Evolutionary conservation across 2,113 vertebrate genomes (phyloP), one percentile per base, ranked within the genome.

Genomic region (Alexandromys fortis): DNA sequence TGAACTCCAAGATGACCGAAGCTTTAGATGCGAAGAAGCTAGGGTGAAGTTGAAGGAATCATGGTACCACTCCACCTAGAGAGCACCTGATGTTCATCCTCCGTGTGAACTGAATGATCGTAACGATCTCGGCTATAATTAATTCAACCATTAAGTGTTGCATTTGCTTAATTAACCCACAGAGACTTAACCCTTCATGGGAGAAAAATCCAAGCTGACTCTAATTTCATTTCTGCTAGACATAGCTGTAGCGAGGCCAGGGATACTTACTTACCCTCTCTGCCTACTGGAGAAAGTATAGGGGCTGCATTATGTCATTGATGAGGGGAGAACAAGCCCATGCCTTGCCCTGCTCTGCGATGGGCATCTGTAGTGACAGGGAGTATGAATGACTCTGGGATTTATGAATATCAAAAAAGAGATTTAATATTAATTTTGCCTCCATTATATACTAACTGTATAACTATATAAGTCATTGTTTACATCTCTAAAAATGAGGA

Each of bases 81-180:
- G 86, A 83, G 82, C 68, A 79, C 78, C 79, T 92, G 0, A 6
- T 96, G 58, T 10, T 38, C 52, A 10, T 42, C 0, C 45, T 42
- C 38, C 47, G 89, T 78, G 82, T 22, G 38, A 88, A 77, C 8
- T 33, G 47, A 90, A 22, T 38, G 58, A 21, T 82, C 28, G 4
- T 16, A 49, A 13, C 12, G 45, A 68, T 83, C n/a, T 78, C 28
- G 26, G 35, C 4, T 47, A 7, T 70, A 89, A 89, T 63, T 55
- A 78, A 67, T 87, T 82, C 72, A 38, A 91, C 24, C 72, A 42
- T 76, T 93, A 86, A 75, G 5, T n/a, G 72, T 92, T 58, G n/a
- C 11, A 79, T 12, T 45, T 65, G 35, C 73, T 63, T 12, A 70
- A 3, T 58, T 38, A 78, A 88, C n/a, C 11, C 35, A 49, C 17